Percentiles rank a stretch among this genome's conserved stretches.
Conservation (phyloP, 64 coral and sea anemone species). For the Catalaphyllia jardinei region DNA sequence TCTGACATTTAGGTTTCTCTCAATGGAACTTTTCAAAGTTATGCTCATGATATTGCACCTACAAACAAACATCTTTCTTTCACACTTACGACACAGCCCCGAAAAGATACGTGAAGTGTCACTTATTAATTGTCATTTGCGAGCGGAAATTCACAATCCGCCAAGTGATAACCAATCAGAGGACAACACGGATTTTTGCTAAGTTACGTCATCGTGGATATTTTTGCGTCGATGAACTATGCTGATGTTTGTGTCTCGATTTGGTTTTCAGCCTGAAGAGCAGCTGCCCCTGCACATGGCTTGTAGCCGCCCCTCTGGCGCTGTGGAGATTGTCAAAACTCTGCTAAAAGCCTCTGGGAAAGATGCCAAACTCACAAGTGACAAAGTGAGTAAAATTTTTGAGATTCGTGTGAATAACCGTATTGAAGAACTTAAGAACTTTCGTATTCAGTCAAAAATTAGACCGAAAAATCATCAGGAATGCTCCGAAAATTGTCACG, state of each 20-base stretch:
- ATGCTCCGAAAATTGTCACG: too few species aligned
- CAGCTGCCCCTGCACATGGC: slow-evolving; percentile 86
- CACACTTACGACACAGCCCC: too few species aligned
- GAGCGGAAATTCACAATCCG: neutral
- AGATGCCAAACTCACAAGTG: slow-evolving; percentile 61
- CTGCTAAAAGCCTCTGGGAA: slow-evolving; percentile 86
- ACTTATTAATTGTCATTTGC: neutral
- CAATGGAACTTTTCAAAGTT: too few species aligned
- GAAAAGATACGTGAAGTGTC: too few species aligned
- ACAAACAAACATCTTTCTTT: too few species aligned
- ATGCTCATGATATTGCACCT: too few species aligned
- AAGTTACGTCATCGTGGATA: neutral
- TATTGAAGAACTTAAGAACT: neutral
- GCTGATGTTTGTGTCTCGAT: too few species aligned
- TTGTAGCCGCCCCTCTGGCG: slow-evolving; percentile 79
- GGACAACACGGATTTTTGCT: too few species aligned
- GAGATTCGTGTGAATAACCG: too few species aligned
- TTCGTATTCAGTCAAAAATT: too few species aligned
- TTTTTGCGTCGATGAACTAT: neutral
- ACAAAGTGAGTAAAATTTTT: slow-evolving; percentile 48
- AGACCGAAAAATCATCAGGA: neutral
- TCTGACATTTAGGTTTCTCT: too few species aligned
- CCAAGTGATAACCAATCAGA: too few species aligned
- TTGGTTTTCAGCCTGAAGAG: slow-evolving; percentile 55
- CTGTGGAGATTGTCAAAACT: slow-evolving; percentile 78